These are phyloP conservation scores for Ictidomys tridecemlineatus DNA, from an alignment of 2,113 vertebrate genomes.

Conservation along the genomic window DNA sequence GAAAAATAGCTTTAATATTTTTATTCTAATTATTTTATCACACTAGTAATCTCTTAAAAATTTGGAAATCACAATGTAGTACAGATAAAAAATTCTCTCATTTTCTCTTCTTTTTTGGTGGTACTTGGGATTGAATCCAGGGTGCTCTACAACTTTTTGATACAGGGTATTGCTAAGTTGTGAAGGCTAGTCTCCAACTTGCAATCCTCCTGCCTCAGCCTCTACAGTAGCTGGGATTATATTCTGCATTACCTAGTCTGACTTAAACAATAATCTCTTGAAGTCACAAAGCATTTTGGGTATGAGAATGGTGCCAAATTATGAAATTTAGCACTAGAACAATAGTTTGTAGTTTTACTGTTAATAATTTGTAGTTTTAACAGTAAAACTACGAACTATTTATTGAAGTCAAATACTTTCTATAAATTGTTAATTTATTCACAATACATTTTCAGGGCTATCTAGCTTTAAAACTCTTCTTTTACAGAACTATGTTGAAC, in stretches of 20 bases:
- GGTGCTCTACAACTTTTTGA: background rate
- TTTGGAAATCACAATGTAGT: background rate
- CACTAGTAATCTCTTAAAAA: slow-evolving; percentile 19
- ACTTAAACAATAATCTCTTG: background rate
- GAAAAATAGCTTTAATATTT: slow-evolving; percentile 5
- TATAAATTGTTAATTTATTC: slow-evolving; percentile 41
- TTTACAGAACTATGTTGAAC: background rate
- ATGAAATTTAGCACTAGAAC: slow-evolving; percentile 20
- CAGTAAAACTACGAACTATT: background rate
- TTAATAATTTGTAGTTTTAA: background rate
- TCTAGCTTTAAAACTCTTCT: slow-evolving; percentile 34
- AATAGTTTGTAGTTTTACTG: background rate
- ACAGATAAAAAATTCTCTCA: background rate
- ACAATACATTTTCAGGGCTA: slow-evolving; percentile 38
- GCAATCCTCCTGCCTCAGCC: background rate
- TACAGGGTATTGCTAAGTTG: background rate
- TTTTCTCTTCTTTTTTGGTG: no score
- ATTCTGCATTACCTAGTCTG: background rate
- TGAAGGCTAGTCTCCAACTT: background rate
- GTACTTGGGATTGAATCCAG: no score
- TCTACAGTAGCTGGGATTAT: background rate
- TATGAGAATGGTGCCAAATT: slow-evolving; percentile 22
- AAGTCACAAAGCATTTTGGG: background rate
- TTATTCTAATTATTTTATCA: background rate
- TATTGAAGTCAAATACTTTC: background rate